Evolutionary conservation across 2,888 invertebrate genomes (phyloP), one percentile per base, ranked within the genome.

Genomic region (Scaptomyza tumidula): DNA sequence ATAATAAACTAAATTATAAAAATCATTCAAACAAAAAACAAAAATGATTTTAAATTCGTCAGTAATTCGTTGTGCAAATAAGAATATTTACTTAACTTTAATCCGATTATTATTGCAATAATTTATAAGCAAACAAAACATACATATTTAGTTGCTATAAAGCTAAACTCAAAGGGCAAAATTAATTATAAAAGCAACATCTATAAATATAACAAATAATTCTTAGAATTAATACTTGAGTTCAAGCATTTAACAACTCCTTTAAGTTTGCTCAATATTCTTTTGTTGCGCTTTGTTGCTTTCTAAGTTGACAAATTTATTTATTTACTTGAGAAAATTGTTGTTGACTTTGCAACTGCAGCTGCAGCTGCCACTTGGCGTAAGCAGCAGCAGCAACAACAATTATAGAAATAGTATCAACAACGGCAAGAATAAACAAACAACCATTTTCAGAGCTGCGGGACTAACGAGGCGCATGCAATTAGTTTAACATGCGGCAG

Each of bases 401-500:
- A 63, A 50, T 48, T 9, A 27, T n/a, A 65, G 31, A 13, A 48
- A 43, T 2, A 37, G 14, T 24, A 50, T 48, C 27, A 58, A 35
- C 14, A 50, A 53, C 49, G 59, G 39, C 39, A 14, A 53, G 46
- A 45, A 61, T 14, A 58, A 78, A 63, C 52, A 54, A 67, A 49
- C 33, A 64, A 63, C 54, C 29, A 39, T 41, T 57, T 49, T 59
- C 27, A 44, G 52, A 27, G 49, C 44, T 43, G 57, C 49, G 52
- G 16, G 19, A 37, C 16, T 29, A 41, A 60, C 37, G 41, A 48
- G 53, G 41, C 31, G 66, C 60, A 59, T 49, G 67, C 71, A 69
- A 77, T 85, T 82, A 73, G 76, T 79, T 83, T 74, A 56, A 35
- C 56, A 49, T 52, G 50, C 46, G 48, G 50, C 39, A 65, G 71